Percentiles rank a stretch among this genome's conserved stretches.
Conservation (phyloP, 1,140 invertebrate species). For the Arctopsyche grandis region DNA sequence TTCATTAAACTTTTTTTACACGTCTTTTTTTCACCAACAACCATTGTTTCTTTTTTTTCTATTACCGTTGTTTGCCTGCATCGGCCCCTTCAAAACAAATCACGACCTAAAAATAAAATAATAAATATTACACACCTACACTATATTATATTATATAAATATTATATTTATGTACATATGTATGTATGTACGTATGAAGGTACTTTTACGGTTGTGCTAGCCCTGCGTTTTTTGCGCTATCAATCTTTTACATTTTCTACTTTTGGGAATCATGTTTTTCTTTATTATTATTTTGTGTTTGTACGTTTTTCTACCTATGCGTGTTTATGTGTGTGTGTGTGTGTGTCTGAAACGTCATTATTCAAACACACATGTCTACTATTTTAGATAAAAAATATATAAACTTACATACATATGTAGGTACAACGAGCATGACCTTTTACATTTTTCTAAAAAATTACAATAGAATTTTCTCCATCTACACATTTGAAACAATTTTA, state of each 20-base stretch:
- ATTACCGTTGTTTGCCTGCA: conserved; percentile 23
- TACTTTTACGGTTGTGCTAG: background rate
- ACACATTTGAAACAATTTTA: too few relatives aligned
- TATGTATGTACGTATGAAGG: background rate
- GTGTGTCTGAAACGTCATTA: too few relatives aligned
- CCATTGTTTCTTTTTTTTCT: conserved; percentile 32
- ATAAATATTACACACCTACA: too few relatives aligned
- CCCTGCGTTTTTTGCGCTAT: conserved; percentile 15
- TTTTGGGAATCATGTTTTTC: background rate
- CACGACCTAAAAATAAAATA: conserved; percentile 20
- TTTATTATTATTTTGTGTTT: background rate
- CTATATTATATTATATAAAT: background rate
- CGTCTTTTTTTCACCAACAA: conserved; percentile 23
- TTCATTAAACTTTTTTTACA: conserved; percentile 48
- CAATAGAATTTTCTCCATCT: too few relatives aligned
- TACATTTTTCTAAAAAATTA: too few relatives aligned
- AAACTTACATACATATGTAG: too few relatives aligned
- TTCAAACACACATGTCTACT: too few relatives aligned
- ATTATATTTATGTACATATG: background rate
- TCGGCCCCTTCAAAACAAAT: conserved; percentile 30
- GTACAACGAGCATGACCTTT: too few relatives aligned
- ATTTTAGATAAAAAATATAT: too few relatives aligned
- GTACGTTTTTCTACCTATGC: background rate
- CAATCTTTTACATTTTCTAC: conserved; percentile 4
- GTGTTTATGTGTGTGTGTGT: too few relatives aligned